phyloP scores from a whole-genome alignment of 1,140 invertebrate genomes.

The Triops longicaudatus region DNA sequence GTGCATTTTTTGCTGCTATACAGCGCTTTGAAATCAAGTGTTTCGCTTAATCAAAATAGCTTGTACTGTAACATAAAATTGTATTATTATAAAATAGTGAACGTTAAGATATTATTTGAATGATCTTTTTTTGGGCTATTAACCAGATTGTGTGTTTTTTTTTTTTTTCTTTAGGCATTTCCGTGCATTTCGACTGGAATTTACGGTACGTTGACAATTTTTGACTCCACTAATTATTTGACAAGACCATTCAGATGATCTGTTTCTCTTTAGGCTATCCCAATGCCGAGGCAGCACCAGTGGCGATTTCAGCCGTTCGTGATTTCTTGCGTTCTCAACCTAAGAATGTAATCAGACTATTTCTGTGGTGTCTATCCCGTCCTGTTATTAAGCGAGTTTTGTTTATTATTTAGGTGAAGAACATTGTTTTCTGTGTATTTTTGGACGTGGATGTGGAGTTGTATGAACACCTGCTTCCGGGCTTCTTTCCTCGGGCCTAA shows the following conservation, averaged over 20 bases:
- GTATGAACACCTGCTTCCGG: slow-evolving; percentile 61
- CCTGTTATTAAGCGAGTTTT: slow-evolving; percentile 29
- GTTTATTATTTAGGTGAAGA: slow-evolving; percentile 49
- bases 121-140: too few species aligned
- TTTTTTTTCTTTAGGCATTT: slow-evolving; percentile 52
- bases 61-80: too few species aligned
- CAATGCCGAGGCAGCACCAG: slow-evolving; percentile 40
- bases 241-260: slow-evolving; percentile 30
- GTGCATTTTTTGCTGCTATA: too few species aligned
- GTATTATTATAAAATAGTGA: too few species aligned
- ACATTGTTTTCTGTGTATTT: slow-evolving; percentile 75
- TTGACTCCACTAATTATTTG: slow-evolving; percentile 38
- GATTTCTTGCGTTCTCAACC: slow-evolving; percentile 38
- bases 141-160: too few species aligned
- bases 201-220: slow-evolving; percentile 43
- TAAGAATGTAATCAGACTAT: slow-evolving; percentile 34
- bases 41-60: too few species aligned
- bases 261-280: slow-evolving; percentile 47
- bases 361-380: slow-evolving; percentile 22
- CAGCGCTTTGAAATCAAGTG: too few species aligned
- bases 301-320: slow-evolving; percentile 41
- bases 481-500: slow-evolving; percentile 54
- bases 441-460: slow-evolving; percentile 58
- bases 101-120: too few species aligned
- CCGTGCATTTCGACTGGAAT: slow-evolving; percentile 80